Evolutionary conservation across 2,888 invertebrate species (phyloP).

Genomic region (Chloroclystis v-ata): DNA sequence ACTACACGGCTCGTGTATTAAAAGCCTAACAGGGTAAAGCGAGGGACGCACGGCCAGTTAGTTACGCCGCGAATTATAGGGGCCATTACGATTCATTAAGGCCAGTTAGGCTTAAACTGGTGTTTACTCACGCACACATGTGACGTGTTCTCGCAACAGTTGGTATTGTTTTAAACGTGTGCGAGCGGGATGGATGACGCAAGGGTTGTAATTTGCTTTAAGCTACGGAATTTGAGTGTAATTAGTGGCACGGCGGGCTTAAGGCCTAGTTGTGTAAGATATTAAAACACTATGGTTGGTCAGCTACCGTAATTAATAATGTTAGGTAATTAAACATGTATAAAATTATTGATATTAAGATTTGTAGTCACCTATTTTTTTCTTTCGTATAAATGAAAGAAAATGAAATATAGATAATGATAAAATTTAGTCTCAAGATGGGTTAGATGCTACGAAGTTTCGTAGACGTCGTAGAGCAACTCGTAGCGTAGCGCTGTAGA

Average conservation of each 20-base stretch:
- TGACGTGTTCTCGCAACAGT: slow-evolving; percentile 53
- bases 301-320: no score
- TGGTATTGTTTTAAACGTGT: slow-evolving; percentile 56
- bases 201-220: slow-evolving; percentile 61
- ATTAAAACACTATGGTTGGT: neutral
- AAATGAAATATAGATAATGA: no score
- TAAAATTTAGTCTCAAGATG: no score
- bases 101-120: slow-evolving; percentile 80
- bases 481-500: no score
- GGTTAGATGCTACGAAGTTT: no score
- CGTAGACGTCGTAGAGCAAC: no score
- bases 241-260: slow-evolving; percentile 68
- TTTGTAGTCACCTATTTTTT: no score
- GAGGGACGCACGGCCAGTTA: slow-evolving; percentile 70
- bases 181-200: slow-evolving; percentile 39
- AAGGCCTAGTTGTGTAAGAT: slow-evolving; percentile 42
- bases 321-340: no score
- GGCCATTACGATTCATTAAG: slow-evolving; percentile 80
- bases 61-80: slow-evolving; percentile 80
- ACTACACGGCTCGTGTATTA: no score
- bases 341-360: no score
- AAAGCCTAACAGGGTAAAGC: slow-evolving; percentile 4
- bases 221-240: slow-evolving; percentile 64
- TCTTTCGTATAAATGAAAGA: no score
- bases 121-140: slow-evolving; percentile 75